These are phyloP conservation scores for Laspeyria flexula DNA, from an alignment of 2,888 invertebrate genomes.

Conservation along the genomic window DNA sequence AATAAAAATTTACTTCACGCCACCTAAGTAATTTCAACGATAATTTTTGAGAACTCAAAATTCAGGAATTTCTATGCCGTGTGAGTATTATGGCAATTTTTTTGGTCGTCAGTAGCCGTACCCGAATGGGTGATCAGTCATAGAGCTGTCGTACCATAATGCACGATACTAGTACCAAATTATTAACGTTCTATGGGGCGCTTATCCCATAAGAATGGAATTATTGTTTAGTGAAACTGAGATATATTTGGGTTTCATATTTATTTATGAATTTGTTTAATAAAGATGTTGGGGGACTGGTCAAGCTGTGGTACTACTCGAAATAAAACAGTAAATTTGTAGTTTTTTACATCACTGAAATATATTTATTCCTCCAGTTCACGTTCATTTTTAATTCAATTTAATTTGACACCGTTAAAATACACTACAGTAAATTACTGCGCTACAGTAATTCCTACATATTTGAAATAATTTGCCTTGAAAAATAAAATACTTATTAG, in stretches of 20 bases:
- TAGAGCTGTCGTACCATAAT: slow-evolving; percentile 66
- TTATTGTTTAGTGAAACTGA: slow-evolving; percentile 36
- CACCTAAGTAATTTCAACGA: too few species aligned
- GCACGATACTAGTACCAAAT: slow-evolving; percentile 65
- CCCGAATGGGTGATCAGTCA: slow-evolving; percentile 63
- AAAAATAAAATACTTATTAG: too few species aligned
- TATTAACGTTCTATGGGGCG: slow-evolving; percentile 58
- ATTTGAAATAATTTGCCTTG: too few species aligned
- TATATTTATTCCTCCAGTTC: too few species aligned
- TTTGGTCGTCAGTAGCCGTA: slow-evolving; percentile 37
- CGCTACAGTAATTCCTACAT: too few species aligned
- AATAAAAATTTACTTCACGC: too few species aligned
- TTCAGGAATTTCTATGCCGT: slow-evolving; percentile 17
- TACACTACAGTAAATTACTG: too few species aligned
- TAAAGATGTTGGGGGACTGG: not conserved
- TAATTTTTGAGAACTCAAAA: slow-evolving; percentile 5
- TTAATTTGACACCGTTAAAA: too few species aligned
- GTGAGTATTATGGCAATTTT: slow-evolving; percentile 26
- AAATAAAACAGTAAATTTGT: not conserved
- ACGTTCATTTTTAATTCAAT: too few species aligned
- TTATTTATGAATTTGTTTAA: not conserved
- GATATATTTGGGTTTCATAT: not conserved
- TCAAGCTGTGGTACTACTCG: not conserved
- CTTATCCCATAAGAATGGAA: slow-evolving; percentile 29
- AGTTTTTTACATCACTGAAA: too few species aligned